Evolutionary conservation across 2,888 invertebrate species (phyloP).

Genomic region (Apantesis nais): DNA sequence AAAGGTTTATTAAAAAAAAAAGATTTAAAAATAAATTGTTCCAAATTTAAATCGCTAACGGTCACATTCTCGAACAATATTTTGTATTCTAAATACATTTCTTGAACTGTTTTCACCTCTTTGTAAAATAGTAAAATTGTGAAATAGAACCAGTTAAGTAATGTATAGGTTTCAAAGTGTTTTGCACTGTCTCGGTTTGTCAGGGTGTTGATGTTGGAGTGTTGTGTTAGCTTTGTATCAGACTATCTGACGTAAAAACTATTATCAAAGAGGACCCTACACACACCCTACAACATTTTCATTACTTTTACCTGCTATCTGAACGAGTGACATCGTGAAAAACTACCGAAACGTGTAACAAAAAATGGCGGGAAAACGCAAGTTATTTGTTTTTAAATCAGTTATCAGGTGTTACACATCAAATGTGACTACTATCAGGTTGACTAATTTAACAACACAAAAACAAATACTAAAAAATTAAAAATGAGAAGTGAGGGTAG

Average conservation of each 20-base stretch:
- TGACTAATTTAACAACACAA: not conserved
- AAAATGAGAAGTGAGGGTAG: no score
- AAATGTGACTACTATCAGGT: not conserved
- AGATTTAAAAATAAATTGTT: not conserved
- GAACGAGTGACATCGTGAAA: not conserved
- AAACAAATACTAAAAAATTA: no score
- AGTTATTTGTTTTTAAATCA: not conserved
- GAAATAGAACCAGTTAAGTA: constrained; percentile 34
- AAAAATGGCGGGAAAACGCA: not conserved
- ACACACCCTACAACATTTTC: not conserved
- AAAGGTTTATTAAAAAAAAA: not conserved
- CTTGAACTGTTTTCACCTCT: constrained; percentile 64
- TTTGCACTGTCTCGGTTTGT: constrained; percentile 34
- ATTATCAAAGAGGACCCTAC: not conserved
- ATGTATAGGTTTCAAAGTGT: constrained; percentile 26
- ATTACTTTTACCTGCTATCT: not conserved
- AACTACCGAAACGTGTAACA: not conserved
- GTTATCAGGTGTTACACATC: not conserved
- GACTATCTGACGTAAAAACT: not conserved
- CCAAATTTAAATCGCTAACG: constrained; percentile 19
- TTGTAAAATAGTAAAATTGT: constrained; percentile 52
- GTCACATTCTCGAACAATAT: constrained; percentile 52
- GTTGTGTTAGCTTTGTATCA: constrained; percentile 5
- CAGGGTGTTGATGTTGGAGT: constrained; percentile 13
- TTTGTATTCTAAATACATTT: constrained; percentile 69